Evolutionary conservation across 1,140 invertebrate genomes (phyloP).

Genomic region (Bradysia coprophila): DNA sequence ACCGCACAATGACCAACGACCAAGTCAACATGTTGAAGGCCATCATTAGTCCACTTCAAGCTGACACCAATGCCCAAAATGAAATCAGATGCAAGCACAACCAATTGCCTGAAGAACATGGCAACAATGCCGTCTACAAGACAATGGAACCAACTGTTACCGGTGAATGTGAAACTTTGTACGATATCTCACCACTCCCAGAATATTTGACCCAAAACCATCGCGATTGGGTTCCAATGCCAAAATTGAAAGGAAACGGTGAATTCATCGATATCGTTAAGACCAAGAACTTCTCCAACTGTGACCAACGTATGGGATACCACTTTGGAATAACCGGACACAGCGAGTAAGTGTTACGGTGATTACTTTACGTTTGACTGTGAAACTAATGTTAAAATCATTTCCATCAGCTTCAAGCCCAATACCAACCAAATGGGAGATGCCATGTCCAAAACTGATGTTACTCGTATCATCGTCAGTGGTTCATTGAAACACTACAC

Average conservation of each 20-base stretch:
- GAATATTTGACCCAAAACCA: constrained; percentile 24
- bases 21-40: constrained; percentile 47
- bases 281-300: constrained; percentile 41
- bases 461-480: constrained; percentile 30
- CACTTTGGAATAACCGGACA: constrained; percentile 34
- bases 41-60: constrained; percentile 40
- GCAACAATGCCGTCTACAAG: constrained; percentile 32
- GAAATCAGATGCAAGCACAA: constrained; percentile 25
- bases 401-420: constrained; percentile 34
- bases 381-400: too few relatives aligned
- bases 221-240: constrained; percentile 30
- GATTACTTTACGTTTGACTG: too few relatives aligned
- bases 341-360: too few relatives aligned
- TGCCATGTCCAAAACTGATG: constrained; percentile 25
- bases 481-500: constrained; percentile 30
- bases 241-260: constrained; percentile 22
- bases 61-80: constrained; percentile 32
- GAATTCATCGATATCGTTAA: constrained; percentile 38
- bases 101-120: constrained; percentile 22
- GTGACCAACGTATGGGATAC: constrained; percentile 33
- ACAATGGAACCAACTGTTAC: constrained; percentile 47
- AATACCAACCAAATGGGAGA: constrained; percentile 30
- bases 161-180: constrained; percentile 44
- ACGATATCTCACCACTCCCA: constrained; percentile 37
- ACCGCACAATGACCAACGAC: constrained; percentile 27